Evolutionary conservation across 2,113 vertebrate genomes (phyloP), one percentile per base, ranked within the genome.

Genomic region (Mungos mungo): DNA sequence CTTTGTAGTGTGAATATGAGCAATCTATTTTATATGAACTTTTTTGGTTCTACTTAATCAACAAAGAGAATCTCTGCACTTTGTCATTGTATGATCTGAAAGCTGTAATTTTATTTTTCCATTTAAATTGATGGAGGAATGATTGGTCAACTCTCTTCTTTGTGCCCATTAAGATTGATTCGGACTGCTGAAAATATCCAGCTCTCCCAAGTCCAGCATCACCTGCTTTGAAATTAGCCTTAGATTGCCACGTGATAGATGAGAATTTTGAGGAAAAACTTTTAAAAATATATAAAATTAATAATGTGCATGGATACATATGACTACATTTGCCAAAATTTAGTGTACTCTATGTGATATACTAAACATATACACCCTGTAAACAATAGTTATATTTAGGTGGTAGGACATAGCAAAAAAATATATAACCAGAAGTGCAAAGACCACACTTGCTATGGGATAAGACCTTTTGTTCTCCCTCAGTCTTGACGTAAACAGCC

Each of bases 11-110:
- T 99, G 98, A 98, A 98, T 98, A 99, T 98, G 98, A 99, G 95
- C 98, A 98, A 98, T 99, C 98, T 99, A 98, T 99, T 99, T 99
- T 99, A 98, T 99, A 99, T 98, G 98, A 98, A 99, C 96, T 98
- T 98, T 98, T 99, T 98, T 97, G 97, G 98, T 99, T 99, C 98
- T 98, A 98, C 97, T 98, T 98, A 98, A 98, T 98, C 97, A 66
- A 98, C 98, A 97, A 98, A 98, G 88, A 97, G 93, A 98, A 97
- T 98, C 98, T 98, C 98, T 98, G 98, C 98, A 98, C 98, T 98
- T 99, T 99, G 98, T 97, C 98, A 99, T 98, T 97, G 94, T 98
- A 98, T 97, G 97, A 93, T 98, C 97, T 98, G 96, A 98, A 98
- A 96, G 90, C 96, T 98, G 89, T 98, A 98, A 97, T 97, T 98